These are phyloP conservation scores for Syndactyla subalaris DNA, from an alignment of 2,797 vertebrate species.

Conservation along the genomic window DNA sequence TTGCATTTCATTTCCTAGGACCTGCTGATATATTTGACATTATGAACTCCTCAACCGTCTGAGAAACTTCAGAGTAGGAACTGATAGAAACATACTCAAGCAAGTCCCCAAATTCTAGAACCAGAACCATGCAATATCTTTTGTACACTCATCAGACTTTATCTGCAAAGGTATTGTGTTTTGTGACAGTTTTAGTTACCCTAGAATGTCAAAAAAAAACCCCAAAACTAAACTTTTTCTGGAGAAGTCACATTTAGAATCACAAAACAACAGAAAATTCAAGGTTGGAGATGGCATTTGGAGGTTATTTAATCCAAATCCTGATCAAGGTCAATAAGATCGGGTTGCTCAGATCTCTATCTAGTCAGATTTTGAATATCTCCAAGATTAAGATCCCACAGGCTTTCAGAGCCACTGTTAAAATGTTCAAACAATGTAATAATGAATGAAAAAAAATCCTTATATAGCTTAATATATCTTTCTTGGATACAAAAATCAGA, in stretches of 20 bases:
- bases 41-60: neutral
- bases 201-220: neutral
- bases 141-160: neutral
- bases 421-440: neutral
- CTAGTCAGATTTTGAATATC: neutral
- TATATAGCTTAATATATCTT: neutral
- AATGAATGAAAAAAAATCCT: neutral
- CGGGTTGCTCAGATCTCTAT: neutral
- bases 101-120: neutral
- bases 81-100: neutral
- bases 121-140: neutral
- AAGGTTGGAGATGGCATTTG: neutral
- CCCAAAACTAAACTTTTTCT: neutral
- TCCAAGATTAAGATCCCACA: neutral
- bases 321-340: neutral
- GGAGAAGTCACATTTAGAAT: neutral
- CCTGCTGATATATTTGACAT: neutral
- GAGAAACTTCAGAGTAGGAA: neutral
- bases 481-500: neutral
- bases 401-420: neutral
- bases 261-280: neutral
- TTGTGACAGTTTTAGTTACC: neutral
- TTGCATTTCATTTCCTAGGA: neutral
- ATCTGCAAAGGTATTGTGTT: neutral
- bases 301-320: neutral